Evolutionary conservation across 2,113 vertebrate genomes (phyloP).

Genomic region (Pachyramphus minor): DNA sequence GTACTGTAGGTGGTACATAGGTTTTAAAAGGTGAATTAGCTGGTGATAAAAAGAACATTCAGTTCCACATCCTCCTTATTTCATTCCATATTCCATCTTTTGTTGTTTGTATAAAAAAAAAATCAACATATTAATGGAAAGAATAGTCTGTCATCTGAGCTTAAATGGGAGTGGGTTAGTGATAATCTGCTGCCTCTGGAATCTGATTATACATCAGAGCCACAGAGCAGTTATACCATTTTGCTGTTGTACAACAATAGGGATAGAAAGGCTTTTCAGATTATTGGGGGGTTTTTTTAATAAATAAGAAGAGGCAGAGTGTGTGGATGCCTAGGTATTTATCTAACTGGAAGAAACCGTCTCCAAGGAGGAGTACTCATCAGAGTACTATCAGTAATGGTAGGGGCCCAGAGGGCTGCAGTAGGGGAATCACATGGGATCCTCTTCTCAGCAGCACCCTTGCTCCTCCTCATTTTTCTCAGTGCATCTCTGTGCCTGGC

Average conservation of each 20-base stretch:
- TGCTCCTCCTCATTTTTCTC: background rate
- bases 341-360: background rate
- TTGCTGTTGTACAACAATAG: background rate
- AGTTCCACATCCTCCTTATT: background rate
- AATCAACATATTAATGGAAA: background rate
- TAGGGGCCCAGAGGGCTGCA: background rate
- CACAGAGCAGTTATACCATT: background rate
- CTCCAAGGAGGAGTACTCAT: background rate
- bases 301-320: conserved; percentile 17
- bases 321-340: background rate
- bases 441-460: background rate
- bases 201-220: conserved; percentile 26
- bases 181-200: conserved; percentile 1
- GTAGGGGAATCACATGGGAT: accelerated
- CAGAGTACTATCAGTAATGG: background rate
- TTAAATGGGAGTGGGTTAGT: background rate
- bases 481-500: background rate
- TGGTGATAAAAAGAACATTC: background rate
- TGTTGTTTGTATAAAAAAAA: background rate
- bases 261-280: background rate
- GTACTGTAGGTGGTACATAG: background rate
- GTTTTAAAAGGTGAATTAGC: background rate
- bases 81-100: background rate
- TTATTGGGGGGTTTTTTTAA: conserved; percentile 6
- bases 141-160: background rate